These are phyloP conservation scores for Chaetophractus vellerosus DNA, from an alignment of 2,797 vertebrate species.

Conservation along the genomic window DNA sequence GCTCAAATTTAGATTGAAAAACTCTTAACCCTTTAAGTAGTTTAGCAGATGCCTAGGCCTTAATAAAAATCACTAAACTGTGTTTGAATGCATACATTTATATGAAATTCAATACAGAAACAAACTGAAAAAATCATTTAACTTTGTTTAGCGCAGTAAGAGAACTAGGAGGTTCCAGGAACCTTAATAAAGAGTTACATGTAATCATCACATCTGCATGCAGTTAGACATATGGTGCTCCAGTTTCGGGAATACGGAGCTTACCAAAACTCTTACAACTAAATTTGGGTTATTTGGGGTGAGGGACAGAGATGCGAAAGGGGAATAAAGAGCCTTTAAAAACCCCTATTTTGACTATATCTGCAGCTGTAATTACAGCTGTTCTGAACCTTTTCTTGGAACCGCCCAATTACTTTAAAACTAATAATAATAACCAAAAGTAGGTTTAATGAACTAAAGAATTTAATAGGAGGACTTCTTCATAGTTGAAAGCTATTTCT, in stretches of 20 bases:
- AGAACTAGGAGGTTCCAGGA: constrained; percentile 41
- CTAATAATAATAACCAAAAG: constrained; percentile 63
- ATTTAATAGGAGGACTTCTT: constrained; percentile 49
- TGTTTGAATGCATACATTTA: constrained; percentile 33
- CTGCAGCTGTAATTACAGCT: constrained; percentile 81
- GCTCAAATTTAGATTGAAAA: constrained; percentile 64
- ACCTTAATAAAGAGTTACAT: constrained; percentile 15
- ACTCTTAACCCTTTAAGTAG: constrained; percentile 2
- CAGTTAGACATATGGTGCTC: constrained; percentile 64
- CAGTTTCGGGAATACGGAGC: constrained; percentile 65
- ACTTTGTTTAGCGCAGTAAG: not conserved
- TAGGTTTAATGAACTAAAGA: constrained; percentile 65
- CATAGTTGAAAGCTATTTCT: constrained; percentile 70
- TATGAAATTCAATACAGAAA: constrained; percentile 66
- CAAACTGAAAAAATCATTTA: constrained; percentile 26
- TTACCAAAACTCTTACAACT: constrained; percentile 75
- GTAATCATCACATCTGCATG: constrained; percentile 35
- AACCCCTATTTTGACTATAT: constrained; percentile 80
- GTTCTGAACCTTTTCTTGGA: constrained; percentile 76
- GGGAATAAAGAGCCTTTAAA: constrained; percentile 62
- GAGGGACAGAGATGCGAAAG: constrained; percentile 69
- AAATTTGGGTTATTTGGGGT: constrained; percentile 72
- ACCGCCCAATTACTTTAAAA: constrained; percentile 50
- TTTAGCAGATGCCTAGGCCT: not conserved
- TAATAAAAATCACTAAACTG: constrained; percentile 65